phyloP scores from a whole-genome alignment of 2,113 vertebrate species.

The Tychaedon coryphoeus region DNA sequence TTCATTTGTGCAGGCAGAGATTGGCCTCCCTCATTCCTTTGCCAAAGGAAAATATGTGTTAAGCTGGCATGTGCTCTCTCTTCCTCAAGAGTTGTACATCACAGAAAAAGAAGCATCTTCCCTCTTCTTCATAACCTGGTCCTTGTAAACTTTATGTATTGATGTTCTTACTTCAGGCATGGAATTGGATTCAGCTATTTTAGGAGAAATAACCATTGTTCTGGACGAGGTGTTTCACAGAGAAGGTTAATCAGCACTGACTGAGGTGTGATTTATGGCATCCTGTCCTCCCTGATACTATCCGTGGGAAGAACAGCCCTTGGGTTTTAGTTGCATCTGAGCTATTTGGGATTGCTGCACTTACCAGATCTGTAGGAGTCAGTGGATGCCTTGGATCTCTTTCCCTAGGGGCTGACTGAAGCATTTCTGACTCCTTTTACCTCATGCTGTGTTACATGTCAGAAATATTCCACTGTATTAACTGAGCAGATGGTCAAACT shows the following conservation, averaged over 20 bases:
- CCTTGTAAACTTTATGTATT: neutral
- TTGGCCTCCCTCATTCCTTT: neutral
- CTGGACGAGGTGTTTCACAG: neutral
- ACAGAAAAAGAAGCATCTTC: neutral
- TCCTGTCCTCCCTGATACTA: neutral
- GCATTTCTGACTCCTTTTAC: neutral
- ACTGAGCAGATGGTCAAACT: neutral
- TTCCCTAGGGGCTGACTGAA: neutral
- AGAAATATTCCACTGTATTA: neutral
- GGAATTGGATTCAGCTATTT: neutral
- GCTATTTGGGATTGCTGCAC: neutral
- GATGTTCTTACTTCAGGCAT: neutral
- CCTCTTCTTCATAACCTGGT: neutral
- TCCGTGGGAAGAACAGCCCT: neutral
- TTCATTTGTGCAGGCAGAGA: neutral
- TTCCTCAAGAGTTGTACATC: neutral
- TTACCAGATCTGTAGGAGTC: neutral
- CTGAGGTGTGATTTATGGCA: neutral
- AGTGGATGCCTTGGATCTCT: neutral
- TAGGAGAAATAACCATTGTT: neutral
- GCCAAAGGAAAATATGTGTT: neutral
- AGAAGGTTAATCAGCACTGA: neutral
- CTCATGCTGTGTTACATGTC: neutral
- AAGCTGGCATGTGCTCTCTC: rapidly evolving
- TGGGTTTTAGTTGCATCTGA: neutral